phyloP scores from a whole-genome alignment of 1,140 invertebrate species.

The Bactericera cockerelli region DNA sequence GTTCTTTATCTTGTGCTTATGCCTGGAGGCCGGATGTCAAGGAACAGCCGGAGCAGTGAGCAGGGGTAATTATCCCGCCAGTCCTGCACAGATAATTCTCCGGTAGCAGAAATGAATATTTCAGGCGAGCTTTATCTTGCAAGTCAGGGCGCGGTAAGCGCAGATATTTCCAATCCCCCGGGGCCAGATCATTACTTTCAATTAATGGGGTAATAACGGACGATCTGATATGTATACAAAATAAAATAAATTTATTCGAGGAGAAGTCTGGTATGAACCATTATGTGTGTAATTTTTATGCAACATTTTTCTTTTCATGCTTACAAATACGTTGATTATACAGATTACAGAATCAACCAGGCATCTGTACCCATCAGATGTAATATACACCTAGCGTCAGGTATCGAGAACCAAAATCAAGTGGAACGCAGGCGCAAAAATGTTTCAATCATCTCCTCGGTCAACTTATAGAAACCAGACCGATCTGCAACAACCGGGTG shows the following conservation, averaged over 20 bases:
- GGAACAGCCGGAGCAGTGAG: not conserved
- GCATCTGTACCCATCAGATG: too few relatives aligned
- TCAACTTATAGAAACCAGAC: not conserved
- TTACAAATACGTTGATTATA: conserved; percentile 9
- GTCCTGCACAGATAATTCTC: not conserved
- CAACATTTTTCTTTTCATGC: conserved; percentile 6
- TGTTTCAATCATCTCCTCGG: not conserved
- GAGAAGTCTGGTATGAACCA: not conserved
- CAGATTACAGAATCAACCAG: not conserved
- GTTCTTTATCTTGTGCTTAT: not conserved
- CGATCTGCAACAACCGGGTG: too few relatives aligned
- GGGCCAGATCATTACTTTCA: conserved; percentile 6
- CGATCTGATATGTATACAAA: conserved; percentile 3
- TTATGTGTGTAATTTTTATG: conserved; percentile 8
- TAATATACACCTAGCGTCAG: too few relatives aligned
- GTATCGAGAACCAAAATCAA: not conserved
- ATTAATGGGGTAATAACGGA: conserved; percentile 9
- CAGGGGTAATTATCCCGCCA: conserved; percentile 8
- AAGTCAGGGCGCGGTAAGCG: conserved; percentile 5
- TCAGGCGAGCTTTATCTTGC: not conserved
- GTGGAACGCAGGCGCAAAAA: not conserved
- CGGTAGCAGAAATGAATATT: conserved; percentile 6
- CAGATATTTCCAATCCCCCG: not conserved
- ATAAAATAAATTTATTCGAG: not conserved
- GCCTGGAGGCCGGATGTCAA: conserved; percentile 7